Percentiles rank a stretch among this genome's conserved stretches.
These are phyloP conservation scores for Pantherophis vulpinus DNA, from an alignment of 2,797 vertebrate species.

Conservation along the genomic window DNA sequence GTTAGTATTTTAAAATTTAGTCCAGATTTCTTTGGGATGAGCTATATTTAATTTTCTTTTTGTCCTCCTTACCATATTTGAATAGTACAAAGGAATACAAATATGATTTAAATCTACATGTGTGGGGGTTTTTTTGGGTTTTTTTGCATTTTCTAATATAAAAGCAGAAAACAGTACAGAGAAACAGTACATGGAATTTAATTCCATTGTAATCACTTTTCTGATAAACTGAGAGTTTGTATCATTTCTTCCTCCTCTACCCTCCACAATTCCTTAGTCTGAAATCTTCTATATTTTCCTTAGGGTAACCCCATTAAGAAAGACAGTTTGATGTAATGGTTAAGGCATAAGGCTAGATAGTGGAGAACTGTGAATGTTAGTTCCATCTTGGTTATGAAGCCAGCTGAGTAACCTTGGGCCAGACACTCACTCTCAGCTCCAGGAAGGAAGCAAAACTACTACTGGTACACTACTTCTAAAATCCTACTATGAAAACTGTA, in stretches of 20 bases:
- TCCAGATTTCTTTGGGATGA: not conserved
- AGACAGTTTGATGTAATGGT: not conserved
- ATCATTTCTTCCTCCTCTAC: not conserved
- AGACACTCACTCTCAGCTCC: not conserved
- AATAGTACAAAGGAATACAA: not conserved
- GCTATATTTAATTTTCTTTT: not conserved
- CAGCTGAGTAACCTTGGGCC: not conserved
- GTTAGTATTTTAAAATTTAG: constrained; percentile 11
- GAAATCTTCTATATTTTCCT: not conserved
- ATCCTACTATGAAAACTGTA: not conserved
- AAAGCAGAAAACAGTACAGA: not conserved
- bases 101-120: not conserved
- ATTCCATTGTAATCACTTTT: not conserved
- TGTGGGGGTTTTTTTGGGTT: not conserved
- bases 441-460: not conserved
- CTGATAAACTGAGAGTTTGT: not conserved
- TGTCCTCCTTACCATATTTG: not conserved
- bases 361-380: not conserved
- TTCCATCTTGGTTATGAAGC: not conserved
- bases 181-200: no score
- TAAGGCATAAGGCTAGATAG: not conserved
- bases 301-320: not conserved
- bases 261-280: not conserved
- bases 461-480: not conserved
- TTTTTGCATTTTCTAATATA: not conserved